These are phyloP conservation scores for Chloebia gouldiae DNA, from an alignment of 2,113 vertebrate genomes.

Conservation along the genomic window DNA sequence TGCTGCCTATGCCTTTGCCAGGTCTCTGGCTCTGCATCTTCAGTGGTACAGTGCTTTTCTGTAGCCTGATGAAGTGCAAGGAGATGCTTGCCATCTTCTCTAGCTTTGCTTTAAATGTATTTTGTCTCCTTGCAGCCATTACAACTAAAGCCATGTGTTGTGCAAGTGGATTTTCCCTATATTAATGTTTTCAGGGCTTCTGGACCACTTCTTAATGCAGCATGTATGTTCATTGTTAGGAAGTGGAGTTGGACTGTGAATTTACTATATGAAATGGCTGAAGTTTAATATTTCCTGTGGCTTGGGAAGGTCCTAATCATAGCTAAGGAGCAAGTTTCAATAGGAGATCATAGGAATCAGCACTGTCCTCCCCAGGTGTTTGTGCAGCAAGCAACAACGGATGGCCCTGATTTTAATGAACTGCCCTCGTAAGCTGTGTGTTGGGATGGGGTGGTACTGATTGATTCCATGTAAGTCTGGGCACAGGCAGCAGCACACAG, in stretches of 20 bases:
- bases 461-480: neutral
- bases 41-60: neutral
- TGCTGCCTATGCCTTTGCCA: neutral
- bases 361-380: neutral
- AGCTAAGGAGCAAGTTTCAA: constrained; percentile 1
- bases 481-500: neutral
- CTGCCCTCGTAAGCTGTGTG: neutral
- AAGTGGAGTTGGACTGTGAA: neutral
- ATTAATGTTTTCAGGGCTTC: constrained; percentile 9
- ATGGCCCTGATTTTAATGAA: fast-evolving
- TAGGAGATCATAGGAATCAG: neutral
- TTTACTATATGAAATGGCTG: neutral
- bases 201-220: neutral
- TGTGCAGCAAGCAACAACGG: neutral
- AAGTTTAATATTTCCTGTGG: neutral
- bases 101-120: neutral
- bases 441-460: neutral
- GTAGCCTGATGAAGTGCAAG: neutral
- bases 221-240: neutral
- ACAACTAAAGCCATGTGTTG: neutral
- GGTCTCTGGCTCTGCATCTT: neutral
- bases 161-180: neutral
- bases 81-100: neutral
- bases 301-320: neutral
- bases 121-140: neutral